These are phyloP conservation scores for Mesembrinibis cayennensis DNA, from an alignment of 2,113 vertebrate species.

Conservation along the genomic window DNA sequence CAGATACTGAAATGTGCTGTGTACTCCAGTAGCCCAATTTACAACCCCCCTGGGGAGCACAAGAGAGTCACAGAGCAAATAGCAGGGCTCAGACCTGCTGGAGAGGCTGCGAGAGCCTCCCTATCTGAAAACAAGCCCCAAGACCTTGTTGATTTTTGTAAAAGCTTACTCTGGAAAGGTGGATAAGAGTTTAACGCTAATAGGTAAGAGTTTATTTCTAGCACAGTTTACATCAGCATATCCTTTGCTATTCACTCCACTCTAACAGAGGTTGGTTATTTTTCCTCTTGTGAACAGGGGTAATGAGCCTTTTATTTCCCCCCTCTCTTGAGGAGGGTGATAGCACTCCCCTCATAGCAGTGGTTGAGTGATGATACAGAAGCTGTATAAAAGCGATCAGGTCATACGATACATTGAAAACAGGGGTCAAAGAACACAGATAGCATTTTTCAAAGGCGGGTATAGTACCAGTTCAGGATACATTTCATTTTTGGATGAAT, in stretches of 20 bases:
- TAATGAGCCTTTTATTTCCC: background rate
- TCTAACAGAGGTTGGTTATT: background rate
- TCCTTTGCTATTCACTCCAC: background rate
- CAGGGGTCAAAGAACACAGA: background rate
- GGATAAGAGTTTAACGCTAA: background rate
- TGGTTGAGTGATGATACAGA: background rate
- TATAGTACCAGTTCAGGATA: background rate
- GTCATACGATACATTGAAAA: background rate
- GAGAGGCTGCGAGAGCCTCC: background rate
- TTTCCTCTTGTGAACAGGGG: background rate
- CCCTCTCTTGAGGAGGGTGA: background rate
- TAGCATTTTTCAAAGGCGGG: constrained; percentile 2
- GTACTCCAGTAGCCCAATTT: background rate
- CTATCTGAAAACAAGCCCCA: background rate
- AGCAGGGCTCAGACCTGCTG: background rate
- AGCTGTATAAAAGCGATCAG: background rate
- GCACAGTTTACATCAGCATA: background rate
- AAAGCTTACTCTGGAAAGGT: background rate
- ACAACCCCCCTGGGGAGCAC: background rate
- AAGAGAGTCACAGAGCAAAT: background rate
- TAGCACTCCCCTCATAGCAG: background rate
- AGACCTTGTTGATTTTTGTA: background rate
- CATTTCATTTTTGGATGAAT: constrained; percentile 48
- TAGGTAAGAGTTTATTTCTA: background rate
- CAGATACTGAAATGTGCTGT: background rate